phyloP scores from a whole-genome alignment of 2,113 vertebrate species.

The Trematomus loennbergii region DNA sequence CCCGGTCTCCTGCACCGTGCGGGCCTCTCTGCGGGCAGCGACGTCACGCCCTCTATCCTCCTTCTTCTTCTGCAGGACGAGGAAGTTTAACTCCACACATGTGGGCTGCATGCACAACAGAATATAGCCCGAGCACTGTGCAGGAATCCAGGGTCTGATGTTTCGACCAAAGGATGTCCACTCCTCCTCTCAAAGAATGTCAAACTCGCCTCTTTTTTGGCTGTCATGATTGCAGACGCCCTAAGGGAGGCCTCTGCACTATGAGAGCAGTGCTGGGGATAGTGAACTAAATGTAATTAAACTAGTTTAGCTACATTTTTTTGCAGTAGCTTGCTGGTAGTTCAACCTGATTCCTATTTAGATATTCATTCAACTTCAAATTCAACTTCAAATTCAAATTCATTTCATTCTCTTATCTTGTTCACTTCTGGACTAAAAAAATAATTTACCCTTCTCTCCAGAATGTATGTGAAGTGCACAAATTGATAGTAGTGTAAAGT shows the following conservation, averaged over 20 bases:
- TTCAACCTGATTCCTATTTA: too few species aligned
- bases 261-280: too few species aligned
- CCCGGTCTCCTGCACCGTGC: conserved; percentile 42
- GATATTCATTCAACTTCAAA: too few species aligned
- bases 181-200: not conserved
- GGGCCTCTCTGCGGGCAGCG: conserved; percentile 81
- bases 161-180: not conserved
- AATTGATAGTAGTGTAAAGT: too few species aligned
- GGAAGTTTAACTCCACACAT: conserved; percentile 74
- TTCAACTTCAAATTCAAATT: too few species aligned
- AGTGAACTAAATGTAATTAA: too few species aligned
- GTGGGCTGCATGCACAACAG: conserved; percentile 10
- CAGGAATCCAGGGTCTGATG: not conserved
- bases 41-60: conserved; percentile 82
- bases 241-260: not conserved
- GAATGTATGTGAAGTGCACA: too few species aligned
- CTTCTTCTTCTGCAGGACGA: conserved; percentile 74
- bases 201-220: not conserved
- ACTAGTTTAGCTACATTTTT: too few species aligned
- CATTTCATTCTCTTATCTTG: too few species aligned
- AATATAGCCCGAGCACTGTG: not conserved
- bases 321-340: too few species aligned
- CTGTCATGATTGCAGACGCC: not conserved
- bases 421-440: too few species aligned
- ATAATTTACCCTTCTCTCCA: too few species aligned